Base-by-base conservation (phyloP, 2,797 vertebrate species). In the Fistularia tabacaria region DNA sequence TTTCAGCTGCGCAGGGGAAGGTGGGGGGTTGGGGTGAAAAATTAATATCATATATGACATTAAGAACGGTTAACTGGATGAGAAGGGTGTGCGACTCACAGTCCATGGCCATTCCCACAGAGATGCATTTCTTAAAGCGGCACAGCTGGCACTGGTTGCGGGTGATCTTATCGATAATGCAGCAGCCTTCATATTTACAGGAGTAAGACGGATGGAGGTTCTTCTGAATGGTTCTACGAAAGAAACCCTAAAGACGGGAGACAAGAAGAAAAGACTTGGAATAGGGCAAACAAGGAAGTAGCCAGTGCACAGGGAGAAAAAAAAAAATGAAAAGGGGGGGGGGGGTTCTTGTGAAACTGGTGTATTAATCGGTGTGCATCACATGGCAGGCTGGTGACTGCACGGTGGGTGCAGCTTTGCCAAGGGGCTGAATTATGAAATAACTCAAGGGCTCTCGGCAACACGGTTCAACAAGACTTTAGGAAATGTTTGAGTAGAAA, bases 71-170 rank as follows among this genome's bases (percentile, higher is more conserved):
- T 25, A 25, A 25, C 25, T 25, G 36, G 11, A 49, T 49, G 36
- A 7, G 3, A 38, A 13, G 10, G 6, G 5, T 10, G 14, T 39
- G n/a, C 1, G 10, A 92, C 95, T 96, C 90, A 98, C 96, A 9
- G 87, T 98, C 96, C 94, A 98, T 98, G 83, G 96, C 96, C 96
- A 98, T 98, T 90, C 96, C 96, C 84, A 95, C 94, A 0, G 93
- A 88, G 71, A 95, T 96, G 89, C 96, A 98, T 86, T 98, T 98
- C 88, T 94, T 97, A 79, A 98, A 98, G 87, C 96, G 94, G 69
- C 96, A 98, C 53, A 98, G 92, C 92, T 98, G 96, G 84, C 96
- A 98, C 89, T 98, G 96, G 88, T 98, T 98, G 75, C 96, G 94
- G 11, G 95, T 98, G 91, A 98, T 96, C 87, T 98, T 98, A 86